Conservation (phyloP, 2,888 invertebrate genomes). For the Apeira syringaria region DNA sequence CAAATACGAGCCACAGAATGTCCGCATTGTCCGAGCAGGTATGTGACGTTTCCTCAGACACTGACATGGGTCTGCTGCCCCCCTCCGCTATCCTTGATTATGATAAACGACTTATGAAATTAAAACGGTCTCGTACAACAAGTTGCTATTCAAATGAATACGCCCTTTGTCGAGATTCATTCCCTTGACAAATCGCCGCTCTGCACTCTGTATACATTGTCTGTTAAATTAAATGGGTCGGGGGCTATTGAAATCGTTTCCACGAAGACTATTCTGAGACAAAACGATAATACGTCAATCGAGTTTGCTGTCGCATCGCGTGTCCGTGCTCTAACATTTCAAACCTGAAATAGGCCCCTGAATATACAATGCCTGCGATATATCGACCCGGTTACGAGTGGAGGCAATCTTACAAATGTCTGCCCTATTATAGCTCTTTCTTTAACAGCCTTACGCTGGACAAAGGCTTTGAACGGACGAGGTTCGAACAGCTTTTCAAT, state of each 20-base stretch:
- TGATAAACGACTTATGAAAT: constrained; percentile 84
- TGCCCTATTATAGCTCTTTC: constrained; percentile 53
- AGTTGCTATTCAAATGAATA: constrained; percentile 80
- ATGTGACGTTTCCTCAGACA: constrained; percentile 78
- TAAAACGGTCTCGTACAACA: constrained; percentile 80
- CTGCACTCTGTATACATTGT: constrained; percentile 73
- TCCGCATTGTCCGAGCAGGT: constrained; percentile 69
- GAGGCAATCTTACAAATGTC: constrained; percentile 60
- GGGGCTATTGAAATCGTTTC: constrained; percentile 69
- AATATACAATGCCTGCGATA: constrained; percentile 68
- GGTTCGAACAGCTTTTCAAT: constrained; percentile 40
- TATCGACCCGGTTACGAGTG: constrained; percentile 53
- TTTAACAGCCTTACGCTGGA: constrained; percentile 50
- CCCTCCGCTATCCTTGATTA: constrained; percentile 67
- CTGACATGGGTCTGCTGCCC: constrained; percentile 73
- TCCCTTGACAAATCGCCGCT: constrained; percentile 79
- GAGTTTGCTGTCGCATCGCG: constrained; percentile 58
- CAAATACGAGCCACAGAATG: constrained; percentile 51
- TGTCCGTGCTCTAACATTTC: constrained; percentile 55
- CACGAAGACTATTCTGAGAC: constrained; percentile 70
- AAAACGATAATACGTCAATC: constrained; percentile 73
- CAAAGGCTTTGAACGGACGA: constrained; percentile 40
- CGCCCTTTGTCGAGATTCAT: constrained; percentile 79
- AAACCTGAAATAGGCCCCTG: constrained; percentile 62
- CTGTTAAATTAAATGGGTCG: constrained; percentile 75